Evolutionary conservation across 2,113 vertebrate species (phyloP).

Genomic region (Thunnus thynnus): DNA sequence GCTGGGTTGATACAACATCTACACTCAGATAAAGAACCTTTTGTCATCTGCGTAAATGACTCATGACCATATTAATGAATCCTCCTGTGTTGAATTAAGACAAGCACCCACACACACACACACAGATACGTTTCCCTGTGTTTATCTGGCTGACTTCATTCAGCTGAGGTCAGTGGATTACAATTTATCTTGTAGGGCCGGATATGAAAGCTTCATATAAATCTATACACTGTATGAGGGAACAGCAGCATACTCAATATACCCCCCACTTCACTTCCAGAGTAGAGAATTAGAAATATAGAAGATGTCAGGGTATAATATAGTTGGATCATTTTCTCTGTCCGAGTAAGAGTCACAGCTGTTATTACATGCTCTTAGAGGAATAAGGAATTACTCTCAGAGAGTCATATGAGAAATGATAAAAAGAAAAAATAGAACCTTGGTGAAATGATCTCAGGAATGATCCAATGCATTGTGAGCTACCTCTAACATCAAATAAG

Average conservation of each 20-base stretch:
- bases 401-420: neutral
- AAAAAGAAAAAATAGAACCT: neutral
- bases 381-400: neutral
- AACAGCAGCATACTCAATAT: conserved; percentile 7
- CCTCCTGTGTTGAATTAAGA: conserved; percentile 1
- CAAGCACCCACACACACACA: neutral
- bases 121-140: neutral
- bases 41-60: conserved; percentile 25
- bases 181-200: conserved; percentile 31
- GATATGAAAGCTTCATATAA: conserved; percentile 51
- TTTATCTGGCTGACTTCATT: conserved; percentile 33
- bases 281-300: neutral
- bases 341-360: conserved; percentile 7
- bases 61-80: conserved; percentile 44
- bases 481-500: conserved; percentile 7
- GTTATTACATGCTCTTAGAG: neutral
- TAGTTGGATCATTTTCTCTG: conserved; percentile 24
- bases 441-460: conserved; percentile 24
- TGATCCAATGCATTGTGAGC: conserved; percentile 35
- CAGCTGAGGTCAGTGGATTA: conserved; percentile 35
- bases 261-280: neutral
- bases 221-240: conserved; percentile 15
- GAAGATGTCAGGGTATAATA: neutral
- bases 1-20: conserved; percentile 17
- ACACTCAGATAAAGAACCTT: conserved; percentile 10